Evolutionary conservation across 2,797 vertebrate genomes (phyloP), one percentile per base, ranked within the genome.

Genomic region (Chaetodon trifasciatus): DNA sequence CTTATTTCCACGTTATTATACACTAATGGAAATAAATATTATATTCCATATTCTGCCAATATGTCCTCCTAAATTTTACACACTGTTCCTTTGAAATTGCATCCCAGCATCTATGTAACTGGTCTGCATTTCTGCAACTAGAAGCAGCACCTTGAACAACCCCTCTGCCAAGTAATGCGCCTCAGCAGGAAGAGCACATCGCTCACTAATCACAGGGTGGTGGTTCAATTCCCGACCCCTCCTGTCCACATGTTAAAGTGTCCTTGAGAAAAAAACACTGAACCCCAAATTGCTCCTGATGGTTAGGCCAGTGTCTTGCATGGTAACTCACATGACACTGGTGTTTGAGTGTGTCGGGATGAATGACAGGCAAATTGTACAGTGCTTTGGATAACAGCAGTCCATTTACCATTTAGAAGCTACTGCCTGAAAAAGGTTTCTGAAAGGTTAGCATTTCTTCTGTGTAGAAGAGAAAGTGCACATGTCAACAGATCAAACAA

Each of bases 171-270:
- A 24, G 2, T 42, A 17, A 60, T 35, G 49, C 55, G 55, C 28
- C 46, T 65, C 40, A 13, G 21, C 64, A 63, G 42, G 23, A 61
- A 39, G 15, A 32, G 32, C 11, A 1, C 12, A 5, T 24, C 8
- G 19, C 10, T 17, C 57, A 63, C 6, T 42, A n/a, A 63, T 50
- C 1, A 13, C 37, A 53, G 55, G 17, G 28, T 46, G 21, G 46
- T 0, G 15, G 55, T 24, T 21, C 1, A 8, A 60, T 50, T 44
- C 39, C 9, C 0, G 6, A 2, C 19, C 56, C 21, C 53, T 42
- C 17, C 63, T 61, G 62, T 72, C 61, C 17, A n/a, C 37, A 55
- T 0, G 17, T 40, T n/a, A 76, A 37, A 62, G 53, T 62, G 13
- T 32, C 21, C 44, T 49, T 32, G 62, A 32, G 10, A 16, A 32